These are phyloP conservation scores for Oxycera nigricornis DNA, from an alignment of 2,888 invertebrate species.

Conservation along the genomic window DNA sequence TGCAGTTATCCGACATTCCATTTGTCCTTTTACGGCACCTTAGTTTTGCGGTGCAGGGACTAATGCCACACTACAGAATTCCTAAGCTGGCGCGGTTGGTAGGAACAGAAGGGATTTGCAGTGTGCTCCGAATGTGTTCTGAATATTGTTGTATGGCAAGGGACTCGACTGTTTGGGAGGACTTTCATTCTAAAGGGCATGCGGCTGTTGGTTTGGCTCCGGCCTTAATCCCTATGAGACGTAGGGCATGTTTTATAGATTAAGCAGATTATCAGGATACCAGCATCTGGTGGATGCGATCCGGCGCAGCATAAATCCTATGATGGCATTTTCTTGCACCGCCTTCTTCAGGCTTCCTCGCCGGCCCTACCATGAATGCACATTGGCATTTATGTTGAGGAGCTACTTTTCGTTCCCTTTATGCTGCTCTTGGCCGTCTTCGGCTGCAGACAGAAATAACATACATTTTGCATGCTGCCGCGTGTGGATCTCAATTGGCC, in stretches of 20 bases:
- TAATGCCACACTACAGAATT: background rate
- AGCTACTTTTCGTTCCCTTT: background rate
- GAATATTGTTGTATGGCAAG: background rate
- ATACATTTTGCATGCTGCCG: too few relatives aligned
- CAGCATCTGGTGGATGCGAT: slow-evolving; percentile 52
- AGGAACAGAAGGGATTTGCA: background rate
- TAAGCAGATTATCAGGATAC: slow-evolving; percentile 58
- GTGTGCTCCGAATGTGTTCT: background rate
- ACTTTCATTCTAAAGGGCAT: background rate
- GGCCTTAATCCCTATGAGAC: slow-evolving; percentile 42
- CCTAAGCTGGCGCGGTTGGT: background rate
- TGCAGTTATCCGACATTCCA: slow-evolving; percentile 4
- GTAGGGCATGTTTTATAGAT: slow-evolving; percentile 59
- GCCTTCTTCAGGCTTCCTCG: background rate
- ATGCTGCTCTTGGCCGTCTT: background rate
- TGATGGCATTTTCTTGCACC: slow-evolving; percentile 22
- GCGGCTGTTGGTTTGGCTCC: background rate
- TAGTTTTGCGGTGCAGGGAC: background rate
- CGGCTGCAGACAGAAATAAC: too few relatives aligned
- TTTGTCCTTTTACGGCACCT: slow-evolving; percentile 5
- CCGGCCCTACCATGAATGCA: background rate
- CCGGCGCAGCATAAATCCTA: slow-evolving; percentile 34
- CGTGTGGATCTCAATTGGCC: too few relatives aligned
- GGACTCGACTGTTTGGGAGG: background rate
- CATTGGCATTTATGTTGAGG: slow-evolving; percentile 1